These are phyloP conservation scores for Pampus argenteus DNA, from an alignment of 2,797 vertebrate genomes.

Conservation along the genomic window DNA sequence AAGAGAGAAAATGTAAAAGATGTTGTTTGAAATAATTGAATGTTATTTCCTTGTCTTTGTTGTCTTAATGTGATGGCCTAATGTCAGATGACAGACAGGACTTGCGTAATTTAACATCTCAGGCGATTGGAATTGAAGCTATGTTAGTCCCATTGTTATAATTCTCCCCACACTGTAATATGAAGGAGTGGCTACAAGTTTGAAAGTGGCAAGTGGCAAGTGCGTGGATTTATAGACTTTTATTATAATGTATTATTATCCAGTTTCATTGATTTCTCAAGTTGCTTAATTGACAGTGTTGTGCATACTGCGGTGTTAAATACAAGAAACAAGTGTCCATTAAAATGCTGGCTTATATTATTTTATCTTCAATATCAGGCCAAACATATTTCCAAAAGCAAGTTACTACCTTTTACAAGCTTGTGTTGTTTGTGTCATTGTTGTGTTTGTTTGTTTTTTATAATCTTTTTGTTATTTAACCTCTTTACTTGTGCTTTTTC, in stretches of 20 bases:
- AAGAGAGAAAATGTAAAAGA: too few species aligned
- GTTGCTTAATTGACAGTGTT: background rate
- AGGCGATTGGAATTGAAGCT: conserved; percentile 14
- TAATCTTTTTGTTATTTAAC: background rate
- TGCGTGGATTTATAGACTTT: background rate
- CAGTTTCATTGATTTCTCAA: background rate
- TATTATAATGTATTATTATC: background rate
- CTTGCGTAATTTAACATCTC: conserved; percentile 9
- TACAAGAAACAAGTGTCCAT: background rate
- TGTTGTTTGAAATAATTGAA: too few species aligned
- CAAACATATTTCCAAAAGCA: background rate
- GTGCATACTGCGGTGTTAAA: background rate
- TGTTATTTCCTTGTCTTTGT: background rate
- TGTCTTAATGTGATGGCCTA: background rate
- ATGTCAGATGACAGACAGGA: background rate
- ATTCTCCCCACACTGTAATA: conserved; percentile 2
- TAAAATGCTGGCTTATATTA: background rate
- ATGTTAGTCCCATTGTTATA: background rate
- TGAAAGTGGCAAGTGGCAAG: conserved; percentile 21
- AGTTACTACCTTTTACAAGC: background rate
- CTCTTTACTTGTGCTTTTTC: background rate
- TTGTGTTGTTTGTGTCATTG: background rate
- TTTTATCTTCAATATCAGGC: background rate
- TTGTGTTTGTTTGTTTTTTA: background rate
- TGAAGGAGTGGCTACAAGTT: conserved; percentile 25